These are phyloP conservation scores for Scomber colias DNA, from an alignment of 2,113 vertebrate species.

Conservation along the genomic window DNA sequence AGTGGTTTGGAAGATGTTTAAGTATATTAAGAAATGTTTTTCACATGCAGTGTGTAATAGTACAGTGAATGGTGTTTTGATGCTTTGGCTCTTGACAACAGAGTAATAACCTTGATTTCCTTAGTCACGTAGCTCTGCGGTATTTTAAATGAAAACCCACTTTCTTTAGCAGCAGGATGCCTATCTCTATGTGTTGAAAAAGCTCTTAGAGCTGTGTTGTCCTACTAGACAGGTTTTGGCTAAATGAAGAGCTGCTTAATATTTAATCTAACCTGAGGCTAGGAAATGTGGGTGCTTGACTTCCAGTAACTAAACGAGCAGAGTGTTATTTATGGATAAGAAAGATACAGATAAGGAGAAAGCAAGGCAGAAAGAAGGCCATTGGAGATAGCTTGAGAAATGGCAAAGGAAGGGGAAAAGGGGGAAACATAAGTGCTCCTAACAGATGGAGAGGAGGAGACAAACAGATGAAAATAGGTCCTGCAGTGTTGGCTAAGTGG, in stretches of 20 bases:
- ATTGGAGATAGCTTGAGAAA: slow-evolving; percentile 3
- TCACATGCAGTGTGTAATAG: background rate
- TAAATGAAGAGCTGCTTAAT: slow-evolving; percentile 38
- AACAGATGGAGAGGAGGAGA: slow-evolving; percentile 70
- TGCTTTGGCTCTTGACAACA: background rate
- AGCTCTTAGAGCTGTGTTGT: slow-evolving; percentile 12
- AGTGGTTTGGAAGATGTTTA: background rate
- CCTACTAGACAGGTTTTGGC: background rate
- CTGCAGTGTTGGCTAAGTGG: slow-evolving; percentile 42
- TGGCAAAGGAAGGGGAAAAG: slow-evolving; percentile 27
- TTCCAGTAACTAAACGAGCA: slow-evolving; percentile 21
- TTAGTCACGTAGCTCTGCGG: slow-evolving; percentile 27
- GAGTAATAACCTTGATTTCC: background rate
- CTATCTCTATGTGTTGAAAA: background rate
- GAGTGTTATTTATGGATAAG: slow-evolving; percentile 14
- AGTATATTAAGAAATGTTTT: background rate
- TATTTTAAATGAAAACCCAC: slow-evolving; percentile 11
- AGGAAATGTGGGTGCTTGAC: slow-evolving; percentile 29
- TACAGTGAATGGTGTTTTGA: background rate
- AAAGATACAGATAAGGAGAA: slow-evolving; percentile 21
- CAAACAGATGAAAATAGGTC: slow-evolving; percentile 60
- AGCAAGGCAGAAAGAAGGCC: background rate
- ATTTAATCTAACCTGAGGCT: slow-evolving; percentile 41
- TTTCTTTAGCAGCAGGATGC: background rate
- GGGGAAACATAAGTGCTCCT: slow-evolving; percentile 33